Evolutionary conservation across 2,797 vertebrate species (phyloP), one percentile per base, ranked within the genome.

Genomic region (Pyrocephalus nanus): DNA sequence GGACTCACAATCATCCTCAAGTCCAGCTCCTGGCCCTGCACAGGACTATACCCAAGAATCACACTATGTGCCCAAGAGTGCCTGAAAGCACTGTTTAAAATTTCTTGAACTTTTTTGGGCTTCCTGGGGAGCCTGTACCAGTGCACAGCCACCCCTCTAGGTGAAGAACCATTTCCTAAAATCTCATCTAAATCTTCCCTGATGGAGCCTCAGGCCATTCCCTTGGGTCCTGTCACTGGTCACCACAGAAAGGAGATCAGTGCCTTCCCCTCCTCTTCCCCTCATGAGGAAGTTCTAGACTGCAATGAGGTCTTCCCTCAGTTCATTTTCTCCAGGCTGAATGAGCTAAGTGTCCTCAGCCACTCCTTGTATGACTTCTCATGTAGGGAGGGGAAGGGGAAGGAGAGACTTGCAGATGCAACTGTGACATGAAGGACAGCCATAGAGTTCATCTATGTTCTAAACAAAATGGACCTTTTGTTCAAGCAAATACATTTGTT

Each of bases 291-390:
- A 60, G 12, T 3, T 53, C 69, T 45, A 29, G 36, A 27, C 7
- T 43, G 47, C 0, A 1, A 27, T 36, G 43, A 58, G 36, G 3
- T 51, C 29, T 11, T n/a, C 13, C 20, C 13, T 32, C n/a, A 47
- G 29, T 18, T 66, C 26, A 19, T 48, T 19, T 47, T 54, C 58
- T 73, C 53, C n/a, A 73, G 17, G 36, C 6, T 78, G 42, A 57
- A 42, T 14, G 32, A 60, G 9, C 13, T 16, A 34, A 29, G 38
- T 45, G 17, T 14, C 38, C 29, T 45, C 38, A 53, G 45, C n/a
- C 8, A 9, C n/a, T 60, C 53, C 40, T 47, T 26, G 47, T 40
- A 40, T 17, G 17, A 12, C 27, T 80, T 47, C 17, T 57, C 9
- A 32, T 73, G 29, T 6, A 30, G 13, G 40, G 25, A 66, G 38